These are phyloP conservation scores for Natrix natrix DNA, from an alignment of 2,797 vertebrate genomes.

Conservation along the genomic window DNA sequence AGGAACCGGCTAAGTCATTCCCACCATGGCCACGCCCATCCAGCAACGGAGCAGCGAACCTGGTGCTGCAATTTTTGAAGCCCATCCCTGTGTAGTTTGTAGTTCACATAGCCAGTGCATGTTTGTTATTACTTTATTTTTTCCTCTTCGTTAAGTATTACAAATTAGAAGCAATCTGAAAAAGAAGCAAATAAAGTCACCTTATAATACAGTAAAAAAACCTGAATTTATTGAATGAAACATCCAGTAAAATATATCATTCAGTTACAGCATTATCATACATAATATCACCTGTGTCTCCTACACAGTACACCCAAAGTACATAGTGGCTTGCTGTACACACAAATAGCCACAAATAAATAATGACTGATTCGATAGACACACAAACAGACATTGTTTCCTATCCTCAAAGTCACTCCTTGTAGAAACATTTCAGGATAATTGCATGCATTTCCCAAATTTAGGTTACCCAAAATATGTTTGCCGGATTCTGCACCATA, in stretches of 20 bases:
- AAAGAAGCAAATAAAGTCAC: constrained; percentile 8
- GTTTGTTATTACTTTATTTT: not conserved
- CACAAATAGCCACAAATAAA: constrained; percentile 37
- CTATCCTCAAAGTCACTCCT: not conserved
- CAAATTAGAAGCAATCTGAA: not conserved
- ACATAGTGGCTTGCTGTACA: not conserved
- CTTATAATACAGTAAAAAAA: constrained; percentile 70
- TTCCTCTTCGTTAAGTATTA: not conserved
- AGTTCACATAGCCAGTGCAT: not conserved
- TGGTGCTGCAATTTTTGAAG: no score
- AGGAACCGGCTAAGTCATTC: no score
- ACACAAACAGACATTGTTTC: constrained; percentile 15
- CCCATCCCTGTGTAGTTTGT: not conserved
- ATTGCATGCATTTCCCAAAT: not conserved
- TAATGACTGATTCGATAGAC: constrained; percentile 13
- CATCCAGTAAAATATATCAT: constrained; percentile 57
- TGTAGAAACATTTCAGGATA: not conserved
- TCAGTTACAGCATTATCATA: constrained; percentile 36
- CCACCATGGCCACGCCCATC: no score
- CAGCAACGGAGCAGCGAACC: no score
- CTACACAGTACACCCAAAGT: constrained; percentile 7
- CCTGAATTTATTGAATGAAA: constrained; percentile 71
- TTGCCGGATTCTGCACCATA: not conserved
- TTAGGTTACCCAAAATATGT: not conserved
- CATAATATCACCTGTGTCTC: constrained; percentile 8